Conservation (phyloP, 2,888 invertebrate species). For the Magallana nippona region DNA sequence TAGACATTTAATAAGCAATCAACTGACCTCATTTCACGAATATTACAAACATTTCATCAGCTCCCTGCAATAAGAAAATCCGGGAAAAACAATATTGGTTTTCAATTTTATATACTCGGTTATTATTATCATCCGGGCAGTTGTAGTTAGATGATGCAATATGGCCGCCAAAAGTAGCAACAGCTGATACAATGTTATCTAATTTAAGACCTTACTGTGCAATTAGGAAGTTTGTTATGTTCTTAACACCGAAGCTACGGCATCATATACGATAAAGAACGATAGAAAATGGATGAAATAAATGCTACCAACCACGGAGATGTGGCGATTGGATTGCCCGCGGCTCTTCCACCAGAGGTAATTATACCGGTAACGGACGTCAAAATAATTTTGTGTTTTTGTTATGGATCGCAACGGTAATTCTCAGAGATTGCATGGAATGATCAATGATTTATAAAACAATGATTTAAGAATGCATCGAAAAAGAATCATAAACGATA, state of each 20-base stretch:
- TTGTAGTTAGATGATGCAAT: constrained; percentile 50
- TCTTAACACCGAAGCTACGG: constrained; percentile 10
- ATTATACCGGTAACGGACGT: no score
- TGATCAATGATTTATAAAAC: no score
- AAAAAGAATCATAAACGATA: no score
- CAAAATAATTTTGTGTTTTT: neutral
- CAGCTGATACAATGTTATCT: constrained; percentile 47
- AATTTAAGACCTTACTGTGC: constrained; percentile 36
- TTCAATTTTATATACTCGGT: neutral
- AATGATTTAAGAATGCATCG: no score
- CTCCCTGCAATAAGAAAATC: neutral
- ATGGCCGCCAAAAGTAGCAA: constrained; percentile 50
- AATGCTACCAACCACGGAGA: constrained; percentile 85
- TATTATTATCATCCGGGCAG: constrained; percentile 36
- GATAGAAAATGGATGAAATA: constrained; percentile 84
- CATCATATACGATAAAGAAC: constrained; percentile 43
- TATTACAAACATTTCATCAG: neutral
- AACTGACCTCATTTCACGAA: neutral
- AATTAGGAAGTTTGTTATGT: constrained; percentile 34
- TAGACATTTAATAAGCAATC: no score
- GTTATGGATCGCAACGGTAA: no score
- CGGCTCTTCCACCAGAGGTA: constrained; percentile 77
- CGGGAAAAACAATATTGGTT: constrained; percentile 3
- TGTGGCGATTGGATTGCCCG: constrained; percentile 65
- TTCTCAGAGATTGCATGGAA: no score